phyloP scores from a whole-genome alignment of 2,113 vertebrate species.

The Nycticebus coucang region DNA sequence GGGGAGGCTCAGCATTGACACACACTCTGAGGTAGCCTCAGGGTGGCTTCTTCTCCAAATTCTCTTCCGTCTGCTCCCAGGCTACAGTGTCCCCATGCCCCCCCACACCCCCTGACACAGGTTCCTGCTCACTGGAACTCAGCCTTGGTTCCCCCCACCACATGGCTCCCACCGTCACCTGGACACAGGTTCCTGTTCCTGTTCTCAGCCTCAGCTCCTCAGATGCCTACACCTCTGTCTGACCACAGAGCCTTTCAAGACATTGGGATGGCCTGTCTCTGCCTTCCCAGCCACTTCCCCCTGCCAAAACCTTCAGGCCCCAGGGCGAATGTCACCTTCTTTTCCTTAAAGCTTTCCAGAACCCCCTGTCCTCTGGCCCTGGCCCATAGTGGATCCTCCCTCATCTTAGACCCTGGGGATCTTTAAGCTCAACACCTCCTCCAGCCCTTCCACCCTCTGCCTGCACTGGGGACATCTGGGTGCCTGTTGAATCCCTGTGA shows the following conservation, averaged over 20 bases:
- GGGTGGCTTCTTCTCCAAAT: background rate
- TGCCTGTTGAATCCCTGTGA: background rate
- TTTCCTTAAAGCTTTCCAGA: background rate
- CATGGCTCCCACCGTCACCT: too few relatives aligned
- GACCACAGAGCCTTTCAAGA: fast-evolving
- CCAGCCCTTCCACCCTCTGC: background rate
- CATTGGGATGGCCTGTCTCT: fast-evolving
- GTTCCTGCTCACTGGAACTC: too few relatives aligned
- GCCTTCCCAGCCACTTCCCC: background rate
- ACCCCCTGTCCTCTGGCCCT: too few relatives aligned
- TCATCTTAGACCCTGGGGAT: background rate
- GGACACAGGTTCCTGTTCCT: background rate
- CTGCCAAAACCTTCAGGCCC: background rate
- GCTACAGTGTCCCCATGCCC: too few relatives aligned
- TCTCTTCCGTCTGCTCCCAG: background rate
- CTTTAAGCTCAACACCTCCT: background rate
- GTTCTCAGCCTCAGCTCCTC: background rate
- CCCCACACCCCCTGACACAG: background rate
- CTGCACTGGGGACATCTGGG: background rate
- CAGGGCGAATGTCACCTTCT: background rate
- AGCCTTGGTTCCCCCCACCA: fast-evolving
- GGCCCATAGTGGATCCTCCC: background rate
- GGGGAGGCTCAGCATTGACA: background rate
- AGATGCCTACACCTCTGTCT: too few relatives aligned
- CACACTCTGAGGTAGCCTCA: fast-evolving